Base-by-base conservation (phyloP, 2,113 vertebrate species). In the Colius striatus region DNA sequence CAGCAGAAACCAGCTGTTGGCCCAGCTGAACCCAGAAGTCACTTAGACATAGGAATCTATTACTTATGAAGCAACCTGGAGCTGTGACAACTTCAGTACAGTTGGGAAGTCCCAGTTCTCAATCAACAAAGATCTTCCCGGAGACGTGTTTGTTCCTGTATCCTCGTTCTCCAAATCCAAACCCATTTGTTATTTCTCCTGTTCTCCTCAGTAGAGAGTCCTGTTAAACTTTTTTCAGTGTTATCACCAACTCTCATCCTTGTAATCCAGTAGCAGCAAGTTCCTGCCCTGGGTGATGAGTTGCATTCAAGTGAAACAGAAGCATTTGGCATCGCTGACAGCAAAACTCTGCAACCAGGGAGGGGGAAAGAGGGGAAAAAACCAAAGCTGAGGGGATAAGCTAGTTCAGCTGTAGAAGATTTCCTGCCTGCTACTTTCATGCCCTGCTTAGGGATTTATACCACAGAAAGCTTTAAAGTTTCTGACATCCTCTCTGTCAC, bases 391-490 rank as follows among this genome's bases (percentile, higher is more conserved):
- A 36, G 70, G 76, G 94, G 93, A 87, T 79, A 62, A 94, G 88
- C 77, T 22, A 60, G 30, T 62, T 91, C 87, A 91, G 94, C 95
- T 94, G 79, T 4, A 47, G 66, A 62, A 92, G 75, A 91, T 91
- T 96, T 92, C 87, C 81, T 96, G 90, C 65, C 45, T 60, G 81
- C 68, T 57, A 4, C 94, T 96, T 93, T 61, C 63, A 13, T 92
- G 71, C 87, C 51, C 79, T 89, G 76, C 70, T 73, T 82, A 84
- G 79, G 80, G 84, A 75, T 94, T 95, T 90, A 29, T 86, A 57
- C 62, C 84, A 34, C 68, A 72, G 92, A 79, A 89, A 95, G 95
- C 90, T 96, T 97, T 71, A 88, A 60, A 54, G 86, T 80, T 95
- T 92, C 34, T 95, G 95, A 96, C 94, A 66, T 87, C 67, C 63